Conservation (phyloP, 1,140 invertebrate species). For the Thereuonema tuberculata region DNA sequence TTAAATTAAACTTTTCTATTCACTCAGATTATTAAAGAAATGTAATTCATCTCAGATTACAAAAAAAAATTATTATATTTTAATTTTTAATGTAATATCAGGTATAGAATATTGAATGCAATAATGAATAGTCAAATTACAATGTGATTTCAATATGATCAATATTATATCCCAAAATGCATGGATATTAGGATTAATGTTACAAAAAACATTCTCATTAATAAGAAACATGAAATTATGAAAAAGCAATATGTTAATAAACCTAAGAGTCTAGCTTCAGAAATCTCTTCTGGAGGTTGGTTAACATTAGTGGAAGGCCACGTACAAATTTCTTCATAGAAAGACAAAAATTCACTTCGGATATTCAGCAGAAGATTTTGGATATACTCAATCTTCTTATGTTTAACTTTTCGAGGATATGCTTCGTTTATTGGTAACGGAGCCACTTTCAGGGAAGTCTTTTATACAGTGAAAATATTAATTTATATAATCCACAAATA, state of each 20-base stretch:
- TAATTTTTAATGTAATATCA: too few relatives aligned
- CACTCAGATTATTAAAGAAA: too few relatives aligned
- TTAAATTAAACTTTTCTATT: too few relatives aligned
- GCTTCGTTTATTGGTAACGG: not conserved
- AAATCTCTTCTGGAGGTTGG: not conserved
- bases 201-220: not conserved
- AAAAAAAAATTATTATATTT: too few relatives aligned
- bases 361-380: not conserved
- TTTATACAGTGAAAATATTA: not conserved
- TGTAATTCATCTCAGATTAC: too few relatives aligned
- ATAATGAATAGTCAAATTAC: too few relatives aligned
- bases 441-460: not conserved
- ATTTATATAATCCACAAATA: not conserved
- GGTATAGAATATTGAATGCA: too few relatives aligned
- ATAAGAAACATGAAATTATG: not conserved
- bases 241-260: not conserved
- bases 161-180: not conserved
- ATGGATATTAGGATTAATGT: not conserved
- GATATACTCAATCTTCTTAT: not conserved
- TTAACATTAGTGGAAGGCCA: not conserved
- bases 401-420: not conserved
- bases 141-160: too few relatives aligned
- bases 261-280: not conserved
- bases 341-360: not conserved
- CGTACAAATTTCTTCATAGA: not conserved